A percentile compares a stretch with the other conserved stretches of the same genome.
Conservation (phyloP, 2,113 vertebrate genomes). For the Pollimyrus isidori region DNA sequence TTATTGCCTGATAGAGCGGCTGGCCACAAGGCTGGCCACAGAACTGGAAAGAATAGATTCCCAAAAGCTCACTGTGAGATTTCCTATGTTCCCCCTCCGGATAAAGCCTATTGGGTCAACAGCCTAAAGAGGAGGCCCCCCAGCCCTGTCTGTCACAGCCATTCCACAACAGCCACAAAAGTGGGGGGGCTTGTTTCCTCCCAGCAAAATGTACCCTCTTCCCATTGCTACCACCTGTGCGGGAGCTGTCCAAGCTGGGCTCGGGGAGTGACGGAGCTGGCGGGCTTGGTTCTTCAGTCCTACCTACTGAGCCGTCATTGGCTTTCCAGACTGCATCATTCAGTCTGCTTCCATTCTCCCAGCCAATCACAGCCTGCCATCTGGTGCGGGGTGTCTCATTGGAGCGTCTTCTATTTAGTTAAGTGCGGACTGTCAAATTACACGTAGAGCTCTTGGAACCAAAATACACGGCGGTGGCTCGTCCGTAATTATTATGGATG, state of each 20-base stretch:
- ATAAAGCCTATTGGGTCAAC: slow-evolving; percentile 44
- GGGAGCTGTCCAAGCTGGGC: slow-evolving; percentile 32
- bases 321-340: slow-evolving; percentile 54
- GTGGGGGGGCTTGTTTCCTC: slow-evolving; percentile 33
- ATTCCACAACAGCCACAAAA: slow-evolving; percentile 28
- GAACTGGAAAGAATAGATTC: neutral
- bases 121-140: slow-evolving; percentile 47
- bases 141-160: slow-evolving; percentile 31
- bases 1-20: neutral
- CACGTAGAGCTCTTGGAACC: slow-evolving; percentile 46
- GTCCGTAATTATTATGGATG: slow-evolving; percentile 3
- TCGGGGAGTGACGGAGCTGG: slow-evolving; percentile 46
- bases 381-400: slow-evolving; percentile 56
- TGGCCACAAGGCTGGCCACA: neutral
- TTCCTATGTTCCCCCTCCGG: slow-evolving; percentile 38
- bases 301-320: slow-evolving; percentile 52
- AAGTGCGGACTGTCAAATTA: slow-evolving; percentile 57
- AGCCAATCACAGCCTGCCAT: slow-evolving; percentile 64
- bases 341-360: slow-evolving; percentile 35
- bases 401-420: slow-evolving; percentile 59
- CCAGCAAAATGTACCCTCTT: slow-evolving; percentile 37
- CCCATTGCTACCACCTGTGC: slow-evolving; percentile 52
- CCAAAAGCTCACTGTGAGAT: neutral
- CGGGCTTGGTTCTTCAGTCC: slow-evolving; percentile 52
- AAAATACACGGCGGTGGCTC: neutral